Conservation (phyloP, 2,113 vertebrate genomes). For the Plectropomus leopardus region DNA sequence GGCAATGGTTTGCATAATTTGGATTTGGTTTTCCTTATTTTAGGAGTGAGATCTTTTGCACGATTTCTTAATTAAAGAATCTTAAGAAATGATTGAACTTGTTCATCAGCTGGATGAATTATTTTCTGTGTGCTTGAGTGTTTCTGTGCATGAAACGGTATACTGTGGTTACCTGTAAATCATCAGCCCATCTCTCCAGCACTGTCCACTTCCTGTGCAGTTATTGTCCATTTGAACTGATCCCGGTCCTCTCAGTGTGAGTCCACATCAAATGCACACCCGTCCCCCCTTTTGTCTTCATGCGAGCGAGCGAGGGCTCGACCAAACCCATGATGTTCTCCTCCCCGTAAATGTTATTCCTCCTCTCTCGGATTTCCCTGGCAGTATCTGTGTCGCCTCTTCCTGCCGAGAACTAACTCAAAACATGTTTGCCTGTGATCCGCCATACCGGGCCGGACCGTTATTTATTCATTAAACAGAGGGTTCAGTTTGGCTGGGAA, state of each 20-base stretch:
- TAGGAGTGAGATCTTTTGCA: too few relatives aligned
- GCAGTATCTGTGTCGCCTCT: slow-evolving; percentile 68
- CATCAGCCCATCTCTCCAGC: slow-evolving; percentile 5
- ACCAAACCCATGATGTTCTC: slow-evolving; percentile 35
- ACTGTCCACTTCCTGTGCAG: slow-evolving; percentile 29
- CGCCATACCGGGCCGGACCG: slow-evolving; percentile 10
- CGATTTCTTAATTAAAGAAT: too few relatives aligned
- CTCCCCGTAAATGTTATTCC: slow-evolving; percentile 64
- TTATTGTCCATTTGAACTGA: slow-evolving; percentile 33
- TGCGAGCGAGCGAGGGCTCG: slow-evolving; percentile 12
- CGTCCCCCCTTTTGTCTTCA: slow-evolving; percentile 36
- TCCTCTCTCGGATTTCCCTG: slow-evolving; percentile 70
- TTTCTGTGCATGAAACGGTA: slow-evolving; percentile 4
- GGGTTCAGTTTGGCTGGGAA: slow-evolving; percentile 53
- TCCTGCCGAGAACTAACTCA: slow-evolving; percentile 78
- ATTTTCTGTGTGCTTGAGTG: neutral
- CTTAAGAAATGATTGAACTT: too few relatives aligned
- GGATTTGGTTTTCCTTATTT: too few relatives aligned
- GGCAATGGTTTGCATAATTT: too few relatives aligned
- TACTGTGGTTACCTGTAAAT: slow-evolving; percentile 21
- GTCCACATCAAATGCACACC: slow-evolving; percentile 38
- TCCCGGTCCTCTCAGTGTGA: slow-evolving; percentile 27
- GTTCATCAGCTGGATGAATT: neutral
- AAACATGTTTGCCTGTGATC: slow-evolving; percentile 78
- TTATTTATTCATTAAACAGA: slow-evolving; percentile 77